Evolutionary conservation across 2,113 vertebrate genomes (phyloP), one percentile per base, ranked within the genome.

Genomic region (Solea solea): DNA sequence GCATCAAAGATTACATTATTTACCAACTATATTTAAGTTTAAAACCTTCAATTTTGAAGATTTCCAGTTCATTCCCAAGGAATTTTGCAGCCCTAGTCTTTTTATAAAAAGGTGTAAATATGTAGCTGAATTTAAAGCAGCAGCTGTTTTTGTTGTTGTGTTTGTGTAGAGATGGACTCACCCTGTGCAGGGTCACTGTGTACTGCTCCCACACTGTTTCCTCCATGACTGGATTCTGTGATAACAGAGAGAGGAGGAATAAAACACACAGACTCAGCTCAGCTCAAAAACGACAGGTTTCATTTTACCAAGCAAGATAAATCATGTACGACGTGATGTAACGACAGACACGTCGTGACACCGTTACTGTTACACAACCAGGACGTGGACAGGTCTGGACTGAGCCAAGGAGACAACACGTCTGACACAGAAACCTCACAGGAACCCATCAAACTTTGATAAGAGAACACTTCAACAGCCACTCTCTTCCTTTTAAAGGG

Each of bases 201-300:
- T 95, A 98, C 93, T 98, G 96, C 86, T 99, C 97, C 97, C 97
- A 99, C 91, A 97, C 95, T n/a, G 94, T 89, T 85, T 99, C 97
- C 93, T 99, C 97, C 97, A 98, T 99, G 80, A 90, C 86, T 7
- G 91, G 85, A 85, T 89, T 93, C 93, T 94, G 88, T 64, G 64
- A 52, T 82, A 53, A 79, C 51, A 67, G 53, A 79, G 57, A 67
- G 67, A 62, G 62, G 52, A 69, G 16, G 50, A 82, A 82, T 78
- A 88, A 83, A 75, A 86, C 53, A 21, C 21, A 34, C 5, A 34
- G 1, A 34, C 34, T 34, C 34, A 34, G 34, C 34, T 34, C 34
- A 34, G 34, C 34, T 34, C 34, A 34, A 34, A 6, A 39, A 25
- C 4, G 39, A 41, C 50, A 48, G 70, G 71, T 74, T 81, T 69